Base-by-base conservation (phyloP, 2,113 vertebrate species). In the Scalopus aquaticus region DNA sequence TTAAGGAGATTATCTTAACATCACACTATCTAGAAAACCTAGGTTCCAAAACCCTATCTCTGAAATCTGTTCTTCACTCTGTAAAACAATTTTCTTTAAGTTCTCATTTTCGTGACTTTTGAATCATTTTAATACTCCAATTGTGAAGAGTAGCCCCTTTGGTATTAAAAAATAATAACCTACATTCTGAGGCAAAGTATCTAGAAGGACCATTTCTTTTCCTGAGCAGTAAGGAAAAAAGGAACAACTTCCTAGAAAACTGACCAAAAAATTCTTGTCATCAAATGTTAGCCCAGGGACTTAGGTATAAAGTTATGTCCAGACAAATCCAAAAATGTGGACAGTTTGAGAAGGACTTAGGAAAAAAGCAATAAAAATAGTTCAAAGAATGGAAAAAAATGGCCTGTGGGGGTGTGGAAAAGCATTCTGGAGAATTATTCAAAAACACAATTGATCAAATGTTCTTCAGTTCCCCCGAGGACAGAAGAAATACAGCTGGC, bases 291-390 rank as follows among this genome's bases (percentile, higher is more conserved):
- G 44, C 54, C 44, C 3, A n/a, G 28, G 51, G 51, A 15, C 74
- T 58, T 78, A 69, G 32, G 9, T 77, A 46, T 46, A 72, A 79
- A 42, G 73, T 62, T 54, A 32, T 62, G 6, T 37, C 51, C 19
- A 56, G 30, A 42, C 13, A 42, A 30, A 84, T 35, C 35, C 51
- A 90, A 39, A 56, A 87, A 94, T 58, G 39, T 78, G 19, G 20
- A 19, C 16, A 78, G 49, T 0, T 65, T 54, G 7, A 64, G 72
- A 62, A 78, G 24, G 44, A 62, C 83, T 64, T 37, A 81, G 30
- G 82, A 58, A 24, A 90, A 87, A 94, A 95, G 9, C 70, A 79
- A 81, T 85, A 76, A 76, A 86, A 72, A 35, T 49, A 62, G 35
- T 32, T 82, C 20, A 72, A 64, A 51, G 54, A 49, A 1, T 79